A percentile compares a stretch with the other conserved stretches of the same genome.
Evolutionary conservation across 2,113 vertebrate species (phyloP).

Genomic region (Thomomys bottae): DNA sequence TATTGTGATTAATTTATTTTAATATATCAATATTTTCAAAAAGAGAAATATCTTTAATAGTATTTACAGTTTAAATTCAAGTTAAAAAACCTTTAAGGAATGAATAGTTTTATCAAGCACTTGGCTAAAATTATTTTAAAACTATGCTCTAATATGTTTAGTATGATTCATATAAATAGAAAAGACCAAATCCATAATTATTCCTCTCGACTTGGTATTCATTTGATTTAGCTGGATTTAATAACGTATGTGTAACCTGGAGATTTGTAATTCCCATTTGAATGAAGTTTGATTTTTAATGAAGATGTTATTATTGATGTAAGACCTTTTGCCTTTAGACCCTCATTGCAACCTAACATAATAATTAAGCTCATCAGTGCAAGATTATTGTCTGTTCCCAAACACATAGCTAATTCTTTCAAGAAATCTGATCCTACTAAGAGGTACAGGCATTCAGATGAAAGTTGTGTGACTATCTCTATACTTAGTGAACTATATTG

Average conservation of each 20-base stretch:
- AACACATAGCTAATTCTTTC: background rate
- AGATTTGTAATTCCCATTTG: slow-evolving; percentile 60
- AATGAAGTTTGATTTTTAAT: slow-evolving; percentile 64
- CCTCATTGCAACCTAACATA: slow-evolving; percentile 18
- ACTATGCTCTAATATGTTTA: slow-evolving; percentile 40
- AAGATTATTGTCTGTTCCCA: background rate
- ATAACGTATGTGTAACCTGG: slow-evolving; percentile 17
- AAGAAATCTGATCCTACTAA: background rate
- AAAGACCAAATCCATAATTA: slow-evolving; percentile 51
- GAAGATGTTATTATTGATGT: background rate
- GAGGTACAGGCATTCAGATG: background rate
- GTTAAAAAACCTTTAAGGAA: background rate
- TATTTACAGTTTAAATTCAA: slow-evolving; percentile 33
- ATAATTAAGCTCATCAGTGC: slow-evolving; percentile 33
- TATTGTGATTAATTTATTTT: background rate
- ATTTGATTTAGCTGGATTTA: slow-evolving; percentile 67
- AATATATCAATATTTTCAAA: slow-evolving; percentile 14
- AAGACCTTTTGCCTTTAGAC: slow-evolving; percentile 12
- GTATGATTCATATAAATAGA: slow-evolving; percentile 41
- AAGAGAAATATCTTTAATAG: background rate
- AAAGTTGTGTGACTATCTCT: background rate
- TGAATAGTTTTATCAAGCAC: background rate
- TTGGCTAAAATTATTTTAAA: slow-evolving; percentile 20
- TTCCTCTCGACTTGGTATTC: slow-evolving; percentile 59
- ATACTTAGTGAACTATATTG: background rate